phyloP scores from a whole-genome alignment of 2,888 invertebrate genomes.

The Ctena decussata region DNA sequence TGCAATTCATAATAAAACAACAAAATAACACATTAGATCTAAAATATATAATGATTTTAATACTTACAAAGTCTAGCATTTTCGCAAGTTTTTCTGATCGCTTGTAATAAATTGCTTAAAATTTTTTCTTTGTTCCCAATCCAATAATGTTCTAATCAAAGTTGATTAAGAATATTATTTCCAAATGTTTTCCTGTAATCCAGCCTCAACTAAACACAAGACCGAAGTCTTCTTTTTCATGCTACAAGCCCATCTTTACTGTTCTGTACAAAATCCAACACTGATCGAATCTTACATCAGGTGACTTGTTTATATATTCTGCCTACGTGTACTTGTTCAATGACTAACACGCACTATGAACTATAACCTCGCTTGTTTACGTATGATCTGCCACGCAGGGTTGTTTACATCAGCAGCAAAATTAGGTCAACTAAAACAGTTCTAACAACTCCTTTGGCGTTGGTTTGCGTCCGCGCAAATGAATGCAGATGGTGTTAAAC shows the following conservation, averaged over 20 bases:
- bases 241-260: conserved; percentile 70
- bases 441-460: conserved; percentile 28
- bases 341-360: conserved; percentile 50
- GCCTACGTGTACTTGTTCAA: conserved; percentile 56
- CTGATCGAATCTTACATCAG: conserved; percentile 66
- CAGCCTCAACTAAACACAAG: conserved; percentile 16
- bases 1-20: no score
- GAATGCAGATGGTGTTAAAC: background rate
- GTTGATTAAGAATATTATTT: background rate
- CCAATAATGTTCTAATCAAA: background rate
- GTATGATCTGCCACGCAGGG: conserved; percentile 46
- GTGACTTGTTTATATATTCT: conserved; percentile 67
- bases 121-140: background rate
- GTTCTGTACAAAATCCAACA: conserved; percentile 61
- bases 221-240: conserved; percentile 67
- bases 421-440: conserved; percentile 50
- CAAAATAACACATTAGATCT: no score
- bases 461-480: background rate
- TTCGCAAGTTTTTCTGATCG: background rate
- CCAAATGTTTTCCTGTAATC: background rate
- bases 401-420: conserved; percentile 72
- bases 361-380: conserved; percentile 62
- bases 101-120: background rate
- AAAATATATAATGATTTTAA: no score
- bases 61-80: conserved; percentile 10